Evolutionary conservation across 2,113 vertebrate species (phyloP).

Genomic region (Sprattus sprattus): DNA sequence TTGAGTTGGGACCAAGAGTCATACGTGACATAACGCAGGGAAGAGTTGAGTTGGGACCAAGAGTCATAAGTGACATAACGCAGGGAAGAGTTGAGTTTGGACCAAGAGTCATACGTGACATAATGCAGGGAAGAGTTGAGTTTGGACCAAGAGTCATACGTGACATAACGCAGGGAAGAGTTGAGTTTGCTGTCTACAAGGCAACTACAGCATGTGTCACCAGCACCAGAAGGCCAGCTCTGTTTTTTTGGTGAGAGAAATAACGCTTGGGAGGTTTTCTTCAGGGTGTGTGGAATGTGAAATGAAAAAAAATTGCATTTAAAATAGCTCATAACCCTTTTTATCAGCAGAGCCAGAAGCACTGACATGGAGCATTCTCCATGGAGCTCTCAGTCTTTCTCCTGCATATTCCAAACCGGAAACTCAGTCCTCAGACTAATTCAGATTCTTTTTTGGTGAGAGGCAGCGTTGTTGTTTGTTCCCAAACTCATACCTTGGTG

Average conservation of each 20-base stretch:
- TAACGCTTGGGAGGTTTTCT: not conserved
- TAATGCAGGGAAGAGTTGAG: no score
- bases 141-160: not conserved
- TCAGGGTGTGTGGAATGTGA: not conserved
- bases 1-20: no score
- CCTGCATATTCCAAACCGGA: no score
- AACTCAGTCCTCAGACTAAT: not conserved
- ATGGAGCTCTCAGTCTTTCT: no score
- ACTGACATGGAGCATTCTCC: not conserved
- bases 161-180: not conserved
- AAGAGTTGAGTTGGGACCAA: no score
- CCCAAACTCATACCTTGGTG: not conserved
- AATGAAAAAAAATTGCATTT: not conserved
- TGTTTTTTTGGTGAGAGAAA: not conserved
- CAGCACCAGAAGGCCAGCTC: not conserved
- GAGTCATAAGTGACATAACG: no score
- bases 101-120: no score
- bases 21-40: no score
- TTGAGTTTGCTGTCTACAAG: not conserved
- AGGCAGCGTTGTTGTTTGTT: not conserved
- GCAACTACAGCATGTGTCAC: not conserved
- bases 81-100: no score
- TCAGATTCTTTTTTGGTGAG: not conserved
- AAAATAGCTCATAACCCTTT: not conserved
- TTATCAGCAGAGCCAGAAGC: not conserved